Conservation (phyloP, 2,797 vertebrate species). For the Amphiprion clarkii region DNA sequence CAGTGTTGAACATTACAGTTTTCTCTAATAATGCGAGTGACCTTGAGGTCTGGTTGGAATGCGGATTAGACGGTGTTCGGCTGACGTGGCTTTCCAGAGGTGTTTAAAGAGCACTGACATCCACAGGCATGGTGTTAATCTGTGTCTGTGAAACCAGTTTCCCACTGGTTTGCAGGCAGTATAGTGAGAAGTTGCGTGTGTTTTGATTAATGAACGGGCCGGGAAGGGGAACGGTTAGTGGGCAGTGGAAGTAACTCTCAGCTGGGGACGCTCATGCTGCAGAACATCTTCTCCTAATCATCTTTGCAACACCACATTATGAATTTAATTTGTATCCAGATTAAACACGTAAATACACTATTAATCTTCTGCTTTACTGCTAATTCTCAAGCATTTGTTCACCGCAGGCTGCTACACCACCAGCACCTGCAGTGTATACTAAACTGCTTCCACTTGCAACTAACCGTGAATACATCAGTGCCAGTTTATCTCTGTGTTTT, state of each 20-base stretch:
- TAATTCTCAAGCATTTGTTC: slow-evolving; percentile 14
- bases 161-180: slow-evolving; percentile 27
- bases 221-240: slow-evolving; percentile 12
- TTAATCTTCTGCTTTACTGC: slow-evolving; percentile 10
- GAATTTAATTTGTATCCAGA: slow-evolving; percentile 46
- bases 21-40: slow-evolving; percentile 7
- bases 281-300: slow-evolving; percentile 30
- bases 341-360: slow-evolving; percentile 12
- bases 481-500: not conserved
- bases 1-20: not conserved
- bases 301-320: not conserved
- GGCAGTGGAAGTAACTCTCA: slow-evolving; percentile 47
- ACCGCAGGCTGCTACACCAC: slow-evolving; percentile 10
- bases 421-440: not conserved
- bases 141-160: slow-evolving; percentile 35
- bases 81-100: slow-evolving; percentile 21
- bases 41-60: slow-evolving; percentile 23
- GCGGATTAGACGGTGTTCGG: slow-evolving; percentile 19
- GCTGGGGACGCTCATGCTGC: slow-evolving; percentile 58
- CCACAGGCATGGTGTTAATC: slow-evolving; percentile 38
- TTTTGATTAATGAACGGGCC: slow-evolving; percentile 22
- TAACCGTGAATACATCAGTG: not conserved
- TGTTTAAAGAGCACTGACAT: slow-evolving; percentile 24
- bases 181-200: not conserved
- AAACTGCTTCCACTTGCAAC: slow-evolving; percentile 4